Evolutionary conservation across 1,140 invertebrate species (phyloP).

Genomic region (Drosophila bocqueti): DNA sequence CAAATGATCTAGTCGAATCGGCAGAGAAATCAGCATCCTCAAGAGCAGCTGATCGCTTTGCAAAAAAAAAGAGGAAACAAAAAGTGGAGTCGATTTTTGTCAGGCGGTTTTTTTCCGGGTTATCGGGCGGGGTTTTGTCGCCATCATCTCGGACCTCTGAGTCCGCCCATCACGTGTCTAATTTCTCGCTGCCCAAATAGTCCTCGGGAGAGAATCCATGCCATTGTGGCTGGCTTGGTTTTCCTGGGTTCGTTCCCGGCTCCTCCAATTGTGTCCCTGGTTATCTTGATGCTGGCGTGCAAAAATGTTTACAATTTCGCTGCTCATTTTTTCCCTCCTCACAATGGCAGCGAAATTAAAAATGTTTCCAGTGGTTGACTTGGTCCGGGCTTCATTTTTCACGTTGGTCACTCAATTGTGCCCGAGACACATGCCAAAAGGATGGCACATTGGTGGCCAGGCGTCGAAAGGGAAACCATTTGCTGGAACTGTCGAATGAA

Average conservation of each 20-base stretch:
- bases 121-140: slow-evolving; percentile 69
- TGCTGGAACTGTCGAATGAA: slow-evolving; percentile 19
- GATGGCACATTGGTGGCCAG: slow-evolving; percentile 45
- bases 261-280: slow-evolving; percentile 27
- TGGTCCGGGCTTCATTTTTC: slow-evolving; percentile 71
- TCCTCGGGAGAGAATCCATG: slow-evolving; percentile 53
- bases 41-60: slow-evolving; percentile 62
- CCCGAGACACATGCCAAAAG: slow-evolving; percentile 74
- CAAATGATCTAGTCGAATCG: slow-evolving; percentile 56
- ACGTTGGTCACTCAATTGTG: slow-evolving; percentile 81
- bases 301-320: slow-evolving; percentile 82
- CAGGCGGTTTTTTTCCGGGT: slow-evolving; percentile 28
- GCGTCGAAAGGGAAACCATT: slow-evolving; percentile 28
- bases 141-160: slow-evolving; percentile 58
- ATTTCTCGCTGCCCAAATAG: slow-evolving; percentile 80
- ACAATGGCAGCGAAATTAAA: slow-evolving; percentile 77
- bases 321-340: slow-evolving; percentile 54
- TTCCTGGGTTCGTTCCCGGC: slow-evolving; percentile 12
- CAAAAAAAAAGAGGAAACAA: slow-evolving; percentile 29
- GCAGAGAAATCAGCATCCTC: slow-evolving; percentile 23
- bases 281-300: slow-evolving; percentile 79
- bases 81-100: slow-evolving; percentile 47
- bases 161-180: slow-evolving; percentile 74
- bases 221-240: slow-evolving; percentile 56
- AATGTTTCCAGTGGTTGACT: slow-evolving; percentile 60